A percentile compares a stretch with the other conserved stretches of the same genome.
phyloP scores from a whole-genome alignment of 2,113 vertebrate genomes.

The Isichthys henryi region DNA sequence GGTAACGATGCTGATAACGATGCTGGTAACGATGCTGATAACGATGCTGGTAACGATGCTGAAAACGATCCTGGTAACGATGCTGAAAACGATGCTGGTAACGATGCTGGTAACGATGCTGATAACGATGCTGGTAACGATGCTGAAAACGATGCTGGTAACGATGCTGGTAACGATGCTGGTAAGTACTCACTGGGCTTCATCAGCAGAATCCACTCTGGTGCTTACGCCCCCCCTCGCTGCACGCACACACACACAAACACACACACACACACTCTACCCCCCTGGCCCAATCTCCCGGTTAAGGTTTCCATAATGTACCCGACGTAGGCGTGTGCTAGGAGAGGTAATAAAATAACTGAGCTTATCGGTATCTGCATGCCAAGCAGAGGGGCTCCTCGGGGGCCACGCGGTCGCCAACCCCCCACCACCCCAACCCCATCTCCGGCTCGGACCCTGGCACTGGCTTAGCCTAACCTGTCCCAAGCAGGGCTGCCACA shows the following conservation, averaged over 20 bases:
- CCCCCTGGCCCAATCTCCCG: slow-evolving; percentile 10
- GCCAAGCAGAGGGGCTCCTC: slow-evolving; percentile 36
- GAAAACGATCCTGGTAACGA: neutral
- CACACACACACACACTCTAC: no score
- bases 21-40: slow-evolving; percentile 30
- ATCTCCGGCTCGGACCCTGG: neutral
- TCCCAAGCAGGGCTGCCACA: neutral
- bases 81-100: no score
- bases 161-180: neutral
- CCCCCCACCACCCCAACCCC: neutral
- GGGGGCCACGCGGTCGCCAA: neutral
- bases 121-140: no score
- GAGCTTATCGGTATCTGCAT: slow-evolving; percentile 59
- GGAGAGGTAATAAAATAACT: slow-evolving; percentile 64
- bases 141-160: slow-evolving; percentile 33
- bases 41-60: slow-evolving; percentile 18
- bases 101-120: no score
- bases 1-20: no score
- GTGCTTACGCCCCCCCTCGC: slow-evolving; percentile 24
- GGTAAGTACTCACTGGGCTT: slow-evolving; percentile 36
- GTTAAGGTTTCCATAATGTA: slow-evolving; percentile 49
- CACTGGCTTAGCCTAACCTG: neutral
- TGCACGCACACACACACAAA: neutral
- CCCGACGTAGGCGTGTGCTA: slow-evolving; percentile 34
- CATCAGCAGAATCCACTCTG: slow-evolving; percentile 22